phyloP scores from a whole-genome alignment of 1,140 invertebrate genomes.

The Helicoverpa armigera region DNA sequence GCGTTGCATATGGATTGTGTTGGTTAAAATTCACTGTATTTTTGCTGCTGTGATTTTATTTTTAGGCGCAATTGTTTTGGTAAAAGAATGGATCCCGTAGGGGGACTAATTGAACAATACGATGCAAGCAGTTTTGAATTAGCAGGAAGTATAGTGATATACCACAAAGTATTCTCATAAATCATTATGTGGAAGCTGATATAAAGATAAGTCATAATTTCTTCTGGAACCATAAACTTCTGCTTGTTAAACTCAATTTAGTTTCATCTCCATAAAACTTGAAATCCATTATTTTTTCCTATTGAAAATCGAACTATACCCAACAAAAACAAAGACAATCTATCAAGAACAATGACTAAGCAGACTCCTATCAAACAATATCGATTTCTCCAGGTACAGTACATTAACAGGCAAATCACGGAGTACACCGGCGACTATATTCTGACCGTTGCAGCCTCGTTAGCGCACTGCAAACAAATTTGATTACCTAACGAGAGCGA shows the following conservation, averaged over 20 bases:
- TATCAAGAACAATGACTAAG: slow-evolving; percentile 22
- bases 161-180: no score
- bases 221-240: no score
- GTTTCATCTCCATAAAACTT: no score
- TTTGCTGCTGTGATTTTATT: slow-evolving; percentile 21
- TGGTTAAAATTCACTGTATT: slow-evolving; percentile 40
- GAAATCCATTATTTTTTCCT: no score
- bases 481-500: slow-evolving; percentile 80
- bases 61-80: slow-evolving; percentile 25
- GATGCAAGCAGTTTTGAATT: not conserved
- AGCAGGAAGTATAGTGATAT: not conserved
- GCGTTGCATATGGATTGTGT: slow-evolving; percentile 45
- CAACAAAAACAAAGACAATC: not conserved
- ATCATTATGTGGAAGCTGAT: no score
- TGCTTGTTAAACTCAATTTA: no score
- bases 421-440: slow-evolving; percentile 56
- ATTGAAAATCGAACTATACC: not conserved
- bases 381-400: slow-evolving; percentile 43
- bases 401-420: slow-evolving; percentile 69
- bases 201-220: no score
- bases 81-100: slow-evolving; percentile 4
- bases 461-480: slow-evolving; percentile 80
- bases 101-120: not conserved
- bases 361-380: slow-evolving; percentile 40
- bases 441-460: slow-evolving; percentile 68